Base-by-base conservation (phyloP, 1,140 invertebrate genomes). In the Drosophila mojavensis region DNA sequence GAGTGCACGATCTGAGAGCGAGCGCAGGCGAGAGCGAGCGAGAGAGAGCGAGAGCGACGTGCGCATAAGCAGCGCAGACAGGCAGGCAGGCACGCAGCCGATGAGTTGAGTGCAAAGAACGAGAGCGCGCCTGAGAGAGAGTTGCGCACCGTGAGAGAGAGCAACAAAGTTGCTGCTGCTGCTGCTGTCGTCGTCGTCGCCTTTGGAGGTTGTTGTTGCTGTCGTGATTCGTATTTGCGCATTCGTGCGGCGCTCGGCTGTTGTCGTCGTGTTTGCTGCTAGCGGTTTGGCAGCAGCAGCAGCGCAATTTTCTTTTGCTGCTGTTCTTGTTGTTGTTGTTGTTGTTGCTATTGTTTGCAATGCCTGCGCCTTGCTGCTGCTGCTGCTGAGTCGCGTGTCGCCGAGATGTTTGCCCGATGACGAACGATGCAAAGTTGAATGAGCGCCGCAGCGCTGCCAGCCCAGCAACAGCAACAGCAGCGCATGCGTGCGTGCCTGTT, bases 311-410 rank as follows among this genome's bases (percentile, higher is more conserved):
- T 78, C 66, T 51, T 78, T 64, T 30, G 45, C 64, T 39, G 28
- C 26, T 45, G 41, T 36, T 33, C 43, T 24, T 48, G 67, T 15
- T 51, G 39, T 28, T 56, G 60, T 26, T 59, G 11, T 45, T 63
- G 47, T 36, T 65, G 39, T 50, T 47, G 66, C 51, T 75, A 67
- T 79, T 72, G 63, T 79, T 79, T 69, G 68, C 39, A 63, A 77
- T 58, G 24, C 33, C 70, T 20, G 66, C 48, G 67, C 59, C 28
- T 60, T 47, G 56, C 50, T 33, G 45, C 45, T 67, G 54, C 24
- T 71, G 45, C 15, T n/a, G 24, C 33, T 55, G 71, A 79, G 80
- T 83, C 81, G 81, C 81, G 81, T 83, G 80, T 77, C 81, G 41
- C 63, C 51, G 62, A 83, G 76, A 83, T 83, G 76, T 69, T 83